Evolutionary conservation across 2,888 invertebrate species (phyloP), one percentile per base, ranked within the genome.

Genomic region (Gastrophysa polygoni): DNA sequence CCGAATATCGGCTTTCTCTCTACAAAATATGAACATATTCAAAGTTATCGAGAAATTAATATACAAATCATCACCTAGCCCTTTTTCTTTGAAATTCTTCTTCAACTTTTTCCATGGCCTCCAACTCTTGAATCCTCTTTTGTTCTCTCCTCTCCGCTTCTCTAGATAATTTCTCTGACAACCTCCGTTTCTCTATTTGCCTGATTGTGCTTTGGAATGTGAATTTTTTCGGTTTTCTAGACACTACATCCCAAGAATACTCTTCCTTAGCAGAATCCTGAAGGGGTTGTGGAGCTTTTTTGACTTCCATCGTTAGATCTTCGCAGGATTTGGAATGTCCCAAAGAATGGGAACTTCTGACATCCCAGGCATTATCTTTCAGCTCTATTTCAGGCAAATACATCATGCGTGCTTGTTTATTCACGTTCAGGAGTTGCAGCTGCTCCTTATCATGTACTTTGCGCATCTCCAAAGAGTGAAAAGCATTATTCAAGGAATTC

Each of bases 51-150:
- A n/a, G n/a, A n/a, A 24, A 47, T 29, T 5, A 29, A 10, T 29
- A 16, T 14, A 55, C 16, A 54, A 24, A 47, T 73, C 34, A 38
- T 38, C 24, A 79, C 79, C 78, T 83, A 34, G 92, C 92, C 46
- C 94, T 84, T 80, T 94, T 93, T 67, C 88, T 85, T 78, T 93
- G 93, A 80, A 94, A 94, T 79, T 94, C 93, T 77, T 93, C 93
- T 77, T 93, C 93, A 2, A 93, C 93, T 76, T 90, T 87, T 73
- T 90, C 87, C 90, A 94, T 92, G 67, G 91, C 91, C 80, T 93
- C 92, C 73, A 92, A 83, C 79, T 93, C 93, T 63, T 88, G 87
- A 59, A 88, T 83, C 56, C 92, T 82, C 80, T 91, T 89, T 57
- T 88, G 88, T 79, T 93, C 91, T 80, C 90, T 91, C 57, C 87